phyloP scores from a whole-genome alignment of 2,113 vertebrate genomes.

The Gorilla gorilla region DNA sequence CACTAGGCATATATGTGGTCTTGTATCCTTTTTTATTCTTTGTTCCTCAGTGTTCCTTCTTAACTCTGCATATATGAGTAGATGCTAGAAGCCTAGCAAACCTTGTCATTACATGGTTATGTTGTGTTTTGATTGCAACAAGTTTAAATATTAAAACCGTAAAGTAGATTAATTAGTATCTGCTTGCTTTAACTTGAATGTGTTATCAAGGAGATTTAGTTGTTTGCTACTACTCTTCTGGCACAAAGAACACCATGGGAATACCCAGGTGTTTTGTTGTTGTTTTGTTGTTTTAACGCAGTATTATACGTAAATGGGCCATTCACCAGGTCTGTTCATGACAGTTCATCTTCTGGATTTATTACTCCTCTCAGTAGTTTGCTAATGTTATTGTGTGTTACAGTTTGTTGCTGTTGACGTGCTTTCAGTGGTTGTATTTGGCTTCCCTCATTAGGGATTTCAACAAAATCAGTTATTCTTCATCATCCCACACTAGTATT shows the following conservation, averaged over 20 bases:
- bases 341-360: not conserved
- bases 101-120: not conserved
- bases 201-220: not conserved
- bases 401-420: not conserved
- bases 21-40: not conserved
- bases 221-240: not conserved
- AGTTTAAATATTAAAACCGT: not conserved
- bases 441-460: conserved; percentile 18
- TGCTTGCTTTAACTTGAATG: not conserved
- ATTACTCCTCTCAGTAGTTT: not conserved
- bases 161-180: not conserved
- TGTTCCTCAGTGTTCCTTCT: not conserved
- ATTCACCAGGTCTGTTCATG: not conserved
- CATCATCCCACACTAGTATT: not conserved
- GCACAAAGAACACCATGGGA: not conserved
- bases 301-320: not conserved
- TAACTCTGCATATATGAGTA: not conserved
- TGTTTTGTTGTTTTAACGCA: not conserved
- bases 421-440: conserved; percentile 8
- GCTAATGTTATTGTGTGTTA: not conserved
- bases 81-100: not conserved
- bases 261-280: no score
- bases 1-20: not conserved
- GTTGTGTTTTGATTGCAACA: not conserved
- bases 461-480: conserved; percentile 4